phyloP scores from a whole-genome alignment of 2,888 invertebrate genomes.

The Eupithecia abbreviata region DNA sequence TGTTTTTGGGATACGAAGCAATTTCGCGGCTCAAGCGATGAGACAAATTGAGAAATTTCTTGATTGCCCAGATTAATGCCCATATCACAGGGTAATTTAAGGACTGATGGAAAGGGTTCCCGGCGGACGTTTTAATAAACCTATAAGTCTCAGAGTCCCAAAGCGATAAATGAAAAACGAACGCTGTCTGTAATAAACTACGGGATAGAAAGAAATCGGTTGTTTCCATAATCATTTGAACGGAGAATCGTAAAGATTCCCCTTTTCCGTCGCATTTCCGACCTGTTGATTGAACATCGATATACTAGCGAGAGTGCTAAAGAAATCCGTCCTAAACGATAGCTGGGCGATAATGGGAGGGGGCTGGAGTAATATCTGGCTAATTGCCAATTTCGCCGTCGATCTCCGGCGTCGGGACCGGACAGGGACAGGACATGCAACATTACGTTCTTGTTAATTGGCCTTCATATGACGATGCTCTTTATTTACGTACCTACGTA shows the following conservation, averaged over 20 bases:
- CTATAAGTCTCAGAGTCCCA: conserved; percentile 12
- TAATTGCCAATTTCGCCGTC: conserved; percentile 78
- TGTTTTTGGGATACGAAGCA: conserved; percentile 3
- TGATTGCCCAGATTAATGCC: background rate
- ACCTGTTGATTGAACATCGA: conserved; percentile 54
- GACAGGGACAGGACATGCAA: conserved; percentile 57
- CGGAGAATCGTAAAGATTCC: conserved; percentile 40
- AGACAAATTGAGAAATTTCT: background rate
- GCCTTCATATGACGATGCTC: conserved; percentile 52
- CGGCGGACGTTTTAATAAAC: conserved; percentile 1
- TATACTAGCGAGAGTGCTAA: conserved; percentile 41
- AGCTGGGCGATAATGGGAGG: conserved; percentile 48
- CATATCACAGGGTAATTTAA: background rate
- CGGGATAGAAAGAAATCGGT: conserved; percentile 26
- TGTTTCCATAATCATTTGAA: conserved; percentile 40
- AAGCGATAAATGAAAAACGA: conserved; percentile 27
- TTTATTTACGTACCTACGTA: conserved; percentile 40
- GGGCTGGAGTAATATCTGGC: conserved; percentile 62
- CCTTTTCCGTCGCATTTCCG: conserved; percentile 40
- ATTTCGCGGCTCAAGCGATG: background rate
- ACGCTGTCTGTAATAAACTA: conserved; percentile 23
- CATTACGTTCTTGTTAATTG: conserved; percentile 61
- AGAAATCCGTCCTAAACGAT: conserved; percentile 46
- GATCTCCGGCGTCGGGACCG: conserved; percentile 70
- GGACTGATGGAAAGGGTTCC: conserved; percentile 4